phyloP scores from a whole-genome alignment of 2,113 vertebrate species.

The Ploceus nigricollis region DNA sequence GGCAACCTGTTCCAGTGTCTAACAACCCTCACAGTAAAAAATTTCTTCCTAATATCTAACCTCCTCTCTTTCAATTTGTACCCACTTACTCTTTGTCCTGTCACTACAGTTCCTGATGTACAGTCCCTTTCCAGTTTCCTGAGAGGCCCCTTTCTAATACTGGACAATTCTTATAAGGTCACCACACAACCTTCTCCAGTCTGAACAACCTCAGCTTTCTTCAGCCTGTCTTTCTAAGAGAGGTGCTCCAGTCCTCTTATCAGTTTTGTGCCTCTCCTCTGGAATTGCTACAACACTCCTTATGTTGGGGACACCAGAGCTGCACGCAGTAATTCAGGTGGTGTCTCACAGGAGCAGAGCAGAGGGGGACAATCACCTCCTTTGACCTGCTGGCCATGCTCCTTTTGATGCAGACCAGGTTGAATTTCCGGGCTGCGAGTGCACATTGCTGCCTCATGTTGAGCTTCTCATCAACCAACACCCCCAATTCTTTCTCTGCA shows the following conservation, averaged over 20 bases:
- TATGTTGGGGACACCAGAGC: not conserved
- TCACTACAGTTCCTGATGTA: not conserved
- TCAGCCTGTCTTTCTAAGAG: not conserved
- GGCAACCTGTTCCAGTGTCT: not conserved
- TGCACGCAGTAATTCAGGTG: not conserved
- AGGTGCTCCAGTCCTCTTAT: not conserved
- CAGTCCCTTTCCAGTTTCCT: not conserved
- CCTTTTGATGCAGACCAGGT: not conserved
- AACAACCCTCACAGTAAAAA: not conserved
- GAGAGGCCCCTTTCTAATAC: not conserved
- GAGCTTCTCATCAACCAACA: not conserved
- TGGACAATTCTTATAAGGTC: not conserved
- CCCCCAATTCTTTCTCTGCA: not conserved
- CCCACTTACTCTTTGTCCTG: not conserved
- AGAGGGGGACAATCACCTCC: not conserved
- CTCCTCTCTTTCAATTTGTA: not conserved
- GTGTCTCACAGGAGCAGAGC: not conserved
- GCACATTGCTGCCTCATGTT: not conserved
- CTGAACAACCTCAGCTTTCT: not conserved
- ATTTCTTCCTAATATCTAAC: not conserved
- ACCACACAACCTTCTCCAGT: not conserved
- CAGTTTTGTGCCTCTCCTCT: not conserved
- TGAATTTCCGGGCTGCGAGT: rapidly evolving
- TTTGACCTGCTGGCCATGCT: not conserved
- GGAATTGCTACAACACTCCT: not conserved